phyloP scores from a whole-genome alignment of 92 coral and sea anemone genomes.

The Metridium senile region DNA sequence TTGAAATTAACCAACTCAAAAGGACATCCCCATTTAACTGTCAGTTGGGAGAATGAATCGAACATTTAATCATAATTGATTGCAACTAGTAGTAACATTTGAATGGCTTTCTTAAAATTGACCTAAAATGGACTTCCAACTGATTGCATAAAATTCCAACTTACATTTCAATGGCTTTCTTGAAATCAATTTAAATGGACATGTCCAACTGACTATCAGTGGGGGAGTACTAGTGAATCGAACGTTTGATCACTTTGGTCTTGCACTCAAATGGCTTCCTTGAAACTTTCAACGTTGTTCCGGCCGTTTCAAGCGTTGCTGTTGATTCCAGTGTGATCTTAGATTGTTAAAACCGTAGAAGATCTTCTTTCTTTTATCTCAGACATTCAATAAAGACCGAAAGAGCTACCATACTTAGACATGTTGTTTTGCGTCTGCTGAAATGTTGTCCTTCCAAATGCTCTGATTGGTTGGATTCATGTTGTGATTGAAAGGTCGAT shows the following conservation, averaged over 20 bases:
- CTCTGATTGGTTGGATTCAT: slow-evolving; percentile 4
- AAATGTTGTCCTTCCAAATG: slow-evolving; percentile 1
- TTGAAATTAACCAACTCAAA: background rate
- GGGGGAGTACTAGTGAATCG: background rate
- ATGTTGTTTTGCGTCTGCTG: background rate
- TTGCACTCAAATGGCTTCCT: slow-evolving; percentile 10
- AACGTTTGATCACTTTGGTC: background rate
- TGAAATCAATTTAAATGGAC: background rate
- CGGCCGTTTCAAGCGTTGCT: background rate
- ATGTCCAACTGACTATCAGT: background rate
- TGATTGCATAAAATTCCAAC: background rate
- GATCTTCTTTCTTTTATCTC: background rate
- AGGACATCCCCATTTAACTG: slow-evolving; percentile 7
- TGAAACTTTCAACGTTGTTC: background rate
- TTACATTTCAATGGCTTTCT: background rate
- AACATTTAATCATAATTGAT: background rate
- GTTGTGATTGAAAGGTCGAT: slow-evolving; percentile 8
- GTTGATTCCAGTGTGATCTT: background rate
- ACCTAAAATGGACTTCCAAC: background rate
- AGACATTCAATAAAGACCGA: slow-evolving; percentile 3
- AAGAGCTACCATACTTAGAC: background rate
- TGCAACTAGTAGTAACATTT: too few relatives aligned
- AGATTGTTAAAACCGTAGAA: background rate
- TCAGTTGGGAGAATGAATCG: too few relatives aligned
- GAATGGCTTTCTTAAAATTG: background rate